Evolutionary conservation across 2,888 invertebrate species (phyloP).

Genomic region (Lasioglossum leucozonium): DNA sequence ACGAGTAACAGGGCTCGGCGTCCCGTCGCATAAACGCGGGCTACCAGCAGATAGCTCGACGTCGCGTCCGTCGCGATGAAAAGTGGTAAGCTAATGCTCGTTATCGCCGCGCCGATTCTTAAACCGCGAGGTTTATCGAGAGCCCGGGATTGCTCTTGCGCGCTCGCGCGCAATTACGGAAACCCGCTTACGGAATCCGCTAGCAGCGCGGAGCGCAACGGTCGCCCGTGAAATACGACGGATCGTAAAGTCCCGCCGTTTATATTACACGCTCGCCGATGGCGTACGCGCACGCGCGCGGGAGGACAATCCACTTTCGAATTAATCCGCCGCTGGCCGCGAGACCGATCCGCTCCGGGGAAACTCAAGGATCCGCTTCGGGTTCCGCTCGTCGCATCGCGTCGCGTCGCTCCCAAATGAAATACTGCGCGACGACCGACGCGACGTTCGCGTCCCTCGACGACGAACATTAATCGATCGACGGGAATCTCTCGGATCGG

Average conservation of each 20-base stretch:
- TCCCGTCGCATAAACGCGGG: conserved; percentile 13
- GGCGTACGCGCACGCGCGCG: conserved; percentile 34
- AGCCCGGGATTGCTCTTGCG: conserved; percentile 27
- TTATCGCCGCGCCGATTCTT: conserved; percentile 63
- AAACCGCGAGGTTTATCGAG: conserved; percentile 65
- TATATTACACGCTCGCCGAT: conserved; percentile 58
- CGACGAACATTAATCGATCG: conserved; percentile 9
- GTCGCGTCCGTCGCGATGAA: conserved; percentile 48
- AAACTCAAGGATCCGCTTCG: background rate
- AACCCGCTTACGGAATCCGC: conserved; percentile 13
- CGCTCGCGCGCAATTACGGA: conserved; percentile 56
- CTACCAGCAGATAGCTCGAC: conserved; percentile 58
- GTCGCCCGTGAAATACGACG: conserved; percentile 58
- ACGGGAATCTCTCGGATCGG: too few species aligned
- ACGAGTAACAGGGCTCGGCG: conserved; percentile 47
- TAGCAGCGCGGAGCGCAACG: conserved; percentile 8
- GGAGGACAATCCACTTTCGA: conserved; percentile 61
- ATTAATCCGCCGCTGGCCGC: conserved; percentile 58
- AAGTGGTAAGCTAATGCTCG: conserved; percentile 62
- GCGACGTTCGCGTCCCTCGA: background rate
- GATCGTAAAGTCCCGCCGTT: conserved; percentile 68
- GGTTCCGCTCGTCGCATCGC: conserved; percentile 25
- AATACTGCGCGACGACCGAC: background rate
- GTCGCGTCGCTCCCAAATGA: background rate
- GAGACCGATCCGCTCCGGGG: background rate